Percentiles rank a stretch among this genome's conserved stretches.
Evolutionary conservation across 2,797 vertebrate species (phyloP).

Genomic region (Gephyroberyx darwinii): DNA sequence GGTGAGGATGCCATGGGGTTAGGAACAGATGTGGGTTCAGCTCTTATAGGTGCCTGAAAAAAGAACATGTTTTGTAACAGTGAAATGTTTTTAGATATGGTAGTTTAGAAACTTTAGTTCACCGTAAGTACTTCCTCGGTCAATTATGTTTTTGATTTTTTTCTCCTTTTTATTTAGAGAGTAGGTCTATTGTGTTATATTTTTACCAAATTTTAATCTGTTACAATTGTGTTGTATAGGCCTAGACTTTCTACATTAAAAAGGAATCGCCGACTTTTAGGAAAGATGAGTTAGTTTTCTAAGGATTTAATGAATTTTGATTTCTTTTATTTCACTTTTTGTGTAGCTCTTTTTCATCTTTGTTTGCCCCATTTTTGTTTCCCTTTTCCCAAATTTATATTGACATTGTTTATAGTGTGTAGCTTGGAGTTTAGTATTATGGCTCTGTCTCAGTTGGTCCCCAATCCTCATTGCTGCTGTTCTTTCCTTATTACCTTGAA

Average conservation of each 20-base stretch:
- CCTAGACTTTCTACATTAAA: slow-evolving; percentile 31
- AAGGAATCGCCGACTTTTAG: slow-evolving; percentile 32
- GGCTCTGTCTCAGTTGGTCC: slow-evolving; percentile 39
- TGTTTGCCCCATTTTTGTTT: slow-evolving; percentile 58
- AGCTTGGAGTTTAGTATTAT: slow-evolving; percentile 71
- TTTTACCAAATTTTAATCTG: slow-evolving; percentile 44
- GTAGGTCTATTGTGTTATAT: slow-evolving; percentile 38
- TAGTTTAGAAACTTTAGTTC: slow-evolving; percentile 85
- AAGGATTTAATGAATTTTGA: slow-evolving; percentile 23
- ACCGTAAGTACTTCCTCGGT: slow-evolving; percentile 86
- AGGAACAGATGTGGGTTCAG: slow-evolving; percentile 95
- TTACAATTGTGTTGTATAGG: slow-evolving; percentile 38
- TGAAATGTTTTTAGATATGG: slow-evolving; percentile 84
- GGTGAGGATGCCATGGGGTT: slow-evolving; percentile 96
- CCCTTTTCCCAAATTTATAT: slow-evolving; percentile 65
- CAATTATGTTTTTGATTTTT: slow-evolving; percentile 77
- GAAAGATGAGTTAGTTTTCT: slow-evolving; percentile 21
- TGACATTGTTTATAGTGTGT: slow-evolving; percentile 58
- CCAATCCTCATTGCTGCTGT: slow-evolving; percentile 64
- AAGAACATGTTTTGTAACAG: slow-evolving; percentile 77
- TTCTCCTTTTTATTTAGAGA: slow-evolving; percentile 36
- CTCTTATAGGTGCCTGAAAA: slow-evolving; percentile 93
- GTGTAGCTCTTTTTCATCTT: slow-evolving; percentile 45
- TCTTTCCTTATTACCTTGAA: slow-evolving; percentile 83
- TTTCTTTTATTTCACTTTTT: slow-evolving; percentile 29